These are phyloP conservation scores for Anthopleura sola DNA, from an alignment of 64 coral and sea anemone genomes.

Conservation along the genomic window DNA sequence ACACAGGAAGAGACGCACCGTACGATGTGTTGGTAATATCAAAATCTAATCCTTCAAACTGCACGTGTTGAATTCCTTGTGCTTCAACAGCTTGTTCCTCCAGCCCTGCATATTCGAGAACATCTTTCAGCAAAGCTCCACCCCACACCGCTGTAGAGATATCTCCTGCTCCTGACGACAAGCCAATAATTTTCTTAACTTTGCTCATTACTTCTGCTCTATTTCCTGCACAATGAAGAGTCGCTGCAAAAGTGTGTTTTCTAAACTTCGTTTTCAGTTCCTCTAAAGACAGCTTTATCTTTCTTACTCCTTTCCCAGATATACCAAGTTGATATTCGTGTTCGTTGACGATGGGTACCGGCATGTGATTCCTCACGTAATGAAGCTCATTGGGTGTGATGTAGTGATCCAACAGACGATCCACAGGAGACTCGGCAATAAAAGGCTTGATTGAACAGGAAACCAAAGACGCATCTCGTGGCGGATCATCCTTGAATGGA, in stretches of 20 bases:
- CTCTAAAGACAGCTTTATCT: conserved; percentile 10
- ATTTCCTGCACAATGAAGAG: conserved; percentile 43
- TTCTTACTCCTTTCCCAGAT: conserved; percentile 16
- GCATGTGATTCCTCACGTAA: conserved; percentile 37
- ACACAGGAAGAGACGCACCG: conserved; percentile 29
- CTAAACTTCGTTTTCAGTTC: conserved; percentile 28
- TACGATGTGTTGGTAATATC: conserved; percentile 26
- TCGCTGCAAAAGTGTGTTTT: conserved; percentile 38
- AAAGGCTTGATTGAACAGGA: conserved; percentile 25
- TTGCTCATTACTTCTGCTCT: conserved; percentile 9
- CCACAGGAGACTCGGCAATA: conserved; percentile 29
- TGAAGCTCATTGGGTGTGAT: conserved; percentile 39
- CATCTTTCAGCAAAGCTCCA: conserved; percentile 31
- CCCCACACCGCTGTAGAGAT: conserved; percentile 42
- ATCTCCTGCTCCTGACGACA: conserved; percentile 2
- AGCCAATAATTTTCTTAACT: neutral
- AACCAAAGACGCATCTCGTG: conserved; percentile 3
- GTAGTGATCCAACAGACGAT: conserved; percentile 9
- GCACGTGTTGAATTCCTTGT: conserved; percentile 8
- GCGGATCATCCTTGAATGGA: conserved; percentile 22
- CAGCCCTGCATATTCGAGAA: conserved; percentile 10
- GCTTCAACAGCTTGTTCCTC: conserved; percentile 7
- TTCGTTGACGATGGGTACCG: conserved; percentile 27
- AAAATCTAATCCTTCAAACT: conserved; percentile 42
- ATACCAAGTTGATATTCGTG: conserved; percentile 26